Evolutionary conservation across 2,888 invertebrate genomes (phyloP).

Genomic region (Omphaloscelis lunosa): DNA sequence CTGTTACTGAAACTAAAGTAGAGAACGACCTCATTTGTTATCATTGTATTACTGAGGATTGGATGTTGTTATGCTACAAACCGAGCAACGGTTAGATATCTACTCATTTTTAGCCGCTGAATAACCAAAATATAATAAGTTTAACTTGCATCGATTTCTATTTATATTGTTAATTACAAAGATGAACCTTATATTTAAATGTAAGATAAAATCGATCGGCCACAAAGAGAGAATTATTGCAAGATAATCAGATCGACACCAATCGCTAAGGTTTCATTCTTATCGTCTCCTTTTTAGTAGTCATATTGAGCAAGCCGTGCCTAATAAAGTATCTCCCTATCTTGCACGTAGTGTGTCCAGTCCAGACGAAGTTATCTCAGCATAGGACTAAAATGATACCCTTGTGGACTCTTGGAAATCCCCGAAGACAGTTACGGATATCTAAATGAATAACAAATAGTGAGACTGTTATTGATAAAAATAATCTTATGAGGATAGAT

Average conservation of each 20-base stretch:
- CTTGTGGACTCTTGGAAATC: conserved; percentile 20
- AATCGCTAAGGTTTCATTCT: conserved; percentile 5
- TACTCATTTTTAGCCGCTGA: background rate
- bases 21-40: conserved; percentile 59
- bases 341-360: background rate
- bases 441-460: background rate
- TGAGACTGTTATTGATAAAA: background rate
- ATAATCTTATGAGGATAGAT: background rate
- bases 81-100: conserved; percentile 19
- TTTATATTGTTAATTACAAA: background rate
- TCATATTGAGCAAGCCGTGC: background rate
- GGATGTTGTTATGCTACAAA: conserved; percentile 20
- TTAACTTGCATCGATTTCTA: background rate
- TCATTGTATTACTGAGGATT: conserved; percentile 39
- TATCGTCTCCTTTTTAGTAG: background rate
- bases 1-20: conserved; percentile 43
- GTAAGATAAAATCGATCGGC: background rate
- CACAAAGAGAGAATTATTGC: background rate
- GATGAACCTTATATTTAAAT: background rate
- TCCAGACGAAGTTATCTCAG: conserved; percentile 24
- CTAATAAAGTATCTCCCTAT: conserved; percentile 1
- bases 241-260: background rate
- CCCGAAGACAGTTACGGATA: background rate
- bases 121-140: background rate
- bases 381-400: conserved; percentile 13